Evolutionary conservation across 2,888 invertebrate genomes (phyloP).

Genomic region (Cotesia congregata): DNA sequence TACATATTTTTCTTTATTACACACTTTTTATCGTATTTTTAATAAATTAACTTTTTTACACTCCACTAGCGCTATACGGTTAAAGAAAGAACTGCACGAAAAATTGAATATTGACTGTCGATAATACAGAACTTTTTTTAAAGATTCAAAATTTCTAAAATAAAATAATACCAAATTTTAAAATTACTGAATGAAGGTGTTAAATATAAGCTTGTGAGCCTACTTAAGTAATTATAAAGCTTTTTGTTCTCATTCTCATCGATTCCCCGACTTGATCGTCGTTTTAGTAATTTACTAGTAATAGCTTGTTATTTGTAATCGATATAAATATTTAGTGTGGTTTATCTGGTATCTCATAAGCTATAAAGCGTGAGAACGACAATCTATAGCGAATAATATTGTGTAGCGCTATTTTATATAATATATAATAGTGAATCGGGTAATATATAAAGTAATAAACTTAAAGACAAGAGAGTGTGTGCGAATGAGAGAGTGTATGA

Average conservation of each 20-base stretch:
- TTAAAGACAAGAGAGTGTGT: conserved; percentile 34
- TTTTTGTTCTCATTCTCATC: neutral
- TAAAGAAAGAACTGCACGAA: no score
- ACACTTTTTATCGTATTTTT: no score
- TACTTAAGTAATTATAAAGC: no score
- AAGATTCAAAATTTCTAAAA: no score
- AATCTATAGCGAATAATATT: conserved; percentile 66
- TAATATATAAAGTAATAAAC: conserved; percentile 25
- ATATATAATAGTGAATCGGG: neutral
- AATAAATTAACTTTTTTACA: no score
- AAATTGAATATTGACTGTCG: no score
- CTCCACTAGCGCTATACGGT: no score
- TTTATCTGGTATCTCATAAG: conserved; percentile 55
- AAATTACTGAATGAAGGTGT: no score
- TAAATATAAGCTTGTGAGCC: no score
- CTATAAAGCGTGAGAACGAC: conserved; percentile 64
- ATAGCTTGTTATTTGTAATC: conserved; percentile 8
- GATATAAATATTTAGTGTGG: neutral
- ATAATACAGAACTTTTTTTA: no score
- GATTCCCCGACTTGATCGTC: neutral
- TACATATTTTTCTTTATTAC: no score
- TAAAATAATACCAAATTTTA: no score
- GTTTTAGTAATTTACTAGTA: neutral
- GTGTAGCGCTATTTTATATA: conserved; percentile 51
- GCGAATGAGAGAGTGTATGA: neutral